A percentile compares a stretch with the other conserved stretches of the same genome.
Evolutionary conservation across 2,888 invertebrate genomes (phyloP).

Genomic region (Tenthredo mesomela): DNA sequence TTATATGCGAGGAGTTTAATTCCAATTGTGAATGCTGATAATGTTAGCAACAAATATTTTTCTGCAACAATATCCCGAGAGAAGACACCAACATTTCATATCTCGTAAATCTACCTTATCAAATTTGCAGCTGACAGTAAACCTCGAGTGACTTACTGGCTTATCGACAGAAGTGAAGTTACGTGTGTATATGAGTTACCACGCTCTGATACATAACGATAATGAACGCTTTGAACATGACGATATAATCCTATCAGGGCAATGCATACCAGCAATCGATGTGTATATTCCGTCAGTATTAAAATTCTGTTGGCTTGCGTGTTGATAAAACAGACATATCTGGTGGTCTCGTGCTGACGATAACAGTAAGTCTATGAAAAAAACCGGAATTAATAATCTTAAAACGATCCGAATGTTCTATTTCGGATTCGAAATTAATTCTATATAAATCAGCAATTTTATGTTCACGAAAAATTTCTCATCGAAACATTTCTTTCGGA

Average conservation of each 20-base stretch:
- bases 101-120: not conserved
- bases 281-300: not conserved
- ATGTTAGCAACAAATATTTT: not conserved
- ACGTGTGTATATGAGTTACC: not conserved
- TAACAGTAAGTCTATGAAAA: not conserved
- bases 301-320: not conserved
- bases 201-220: not conserved
- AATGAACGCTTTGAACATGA: not conserved
- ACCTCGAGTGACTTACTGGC: not conserved
- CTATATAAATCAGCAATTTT: not conserved
- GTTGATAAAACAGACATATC: not conserved
- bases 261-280: not conserved
- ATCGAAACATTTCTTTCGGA: not conserved
- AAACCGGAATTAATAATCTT: not conserved
- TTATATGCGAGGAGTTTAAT: not conserved
- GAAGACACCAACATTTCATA: too few species aligned
- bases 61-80: not conserved
- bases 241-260: not conserved
- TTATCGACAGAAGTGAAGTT: constrained; percentile 21
- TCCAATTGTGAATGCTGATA: not conserved
- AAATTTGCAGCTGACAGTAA: not conserved
- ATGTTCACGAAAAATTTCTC: not conserved
- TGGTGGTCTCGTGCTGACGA: not conserved
- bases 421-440: not conserved
- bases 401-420: not conserved